A percentile compares a stretch with the other conserved stretches of the same genome.
Conservation (phyloP, 2,797 vertebrate genomes). For the Typhlichthys subterraneus region DNA sequence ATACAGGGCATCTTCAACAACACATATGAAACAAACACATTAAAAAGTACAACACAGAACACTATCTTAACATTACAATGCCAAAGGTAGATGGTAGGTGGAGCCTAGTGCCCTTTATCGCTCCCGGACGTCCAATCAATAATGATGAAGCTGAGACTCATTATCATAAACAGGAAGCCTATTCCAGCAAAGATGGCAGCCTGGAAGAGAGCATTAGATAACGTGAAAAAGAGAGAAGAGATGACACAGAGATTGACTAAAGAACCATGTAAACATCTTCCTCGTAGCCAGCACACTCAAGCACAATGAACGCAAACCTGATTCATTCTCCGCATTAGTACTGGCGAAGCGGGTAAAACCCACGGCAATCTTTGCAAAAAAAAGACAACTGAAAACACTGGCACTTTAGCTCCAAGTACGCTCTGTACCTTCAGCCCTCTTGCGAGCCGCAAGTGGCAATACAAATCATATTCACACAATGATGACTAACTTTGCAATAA, state of each 20-base stretch:
- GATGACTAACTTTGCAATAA: no score
- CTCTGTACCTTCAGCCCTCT: no score
- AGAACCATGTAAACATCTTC: no score
- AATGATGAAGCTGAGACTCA: conserved; percentile 98
- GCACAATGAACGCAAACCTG: no score
- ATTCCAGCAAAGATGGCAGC: conserved; percentile 90
- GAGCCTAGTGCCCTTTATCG: conserved; percentile 85
- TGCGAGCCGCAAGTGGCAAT: no score
- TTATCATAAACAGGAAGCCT: conserved; percentile 94
- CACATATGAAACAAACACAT: conserved; percentile 51
- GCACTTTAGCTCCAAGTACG: no score
- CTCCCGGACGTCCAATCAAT: conserved; percentile 89
- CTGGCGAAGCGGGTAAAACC: no score
- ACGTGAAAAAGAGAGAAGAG: neutral
- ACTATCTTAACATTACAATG: conserved; percentile 54
- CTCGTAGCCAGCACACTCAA: no score
- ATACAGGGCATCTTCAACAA: conserved; percentile 50
- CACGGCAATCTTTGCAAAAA: no score
- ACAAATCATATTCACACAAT: no score
- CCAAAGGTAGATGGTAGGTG: conserved; percentile 12
- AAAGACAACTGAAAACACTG: no score
- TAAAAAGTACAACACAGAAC: conserved; percentile 53
- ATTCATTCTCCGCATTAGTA: no score
- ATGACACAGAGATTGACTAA: neutral
- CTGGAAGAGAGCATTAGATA: conserved; percentile 63